A percentile compares a stretch with the other conserved stretches of the same genome.
Conservation (phyloP, 2,113 vertebrate species). For the Pteropus alecto region DNA sequence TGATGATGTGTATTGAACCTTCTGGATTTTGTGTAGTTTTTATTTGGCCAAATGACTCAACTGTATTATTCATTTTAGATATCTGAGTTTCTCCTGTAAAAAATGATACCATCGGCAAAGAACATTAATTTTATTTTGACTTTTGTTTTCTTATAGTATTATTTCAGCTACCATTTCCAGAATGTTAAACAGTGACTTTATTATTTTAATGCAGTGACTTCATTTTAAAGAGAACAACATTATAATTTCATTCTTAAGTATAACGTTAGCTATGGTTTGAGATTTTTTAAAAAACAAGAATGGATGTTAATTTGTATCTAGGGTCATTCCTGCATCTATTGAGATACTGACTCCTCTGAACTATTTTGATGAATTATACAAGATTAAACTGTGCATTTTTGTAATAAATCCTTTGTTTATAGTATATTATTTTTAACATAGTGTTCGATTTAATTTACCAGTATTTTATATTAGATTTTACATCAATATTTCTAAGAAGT, state of each 20-base stretch:
- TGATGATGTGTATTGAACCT: not conserved
- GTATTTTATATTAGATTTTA: not conserved
- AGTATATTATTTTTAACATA: not conserved
- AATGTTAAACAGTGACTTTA: not conserved
- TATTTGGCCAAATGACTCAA: conserved; percentile 3
- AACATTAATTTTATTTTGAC: not conserved
- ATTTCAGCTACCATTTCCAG: not conserved
- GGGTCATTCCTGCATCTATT: not conserved
- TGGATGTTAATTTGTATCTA: not conserved
- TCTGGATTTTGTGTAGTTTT: not conserved
- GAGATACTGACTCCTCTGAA: not conserved
- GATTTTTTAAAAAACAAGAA: not conserved
- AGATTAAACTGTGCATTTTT: not conserved
- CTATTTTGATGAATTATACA: not conserved
- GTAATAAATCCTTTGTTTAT: not conserved
- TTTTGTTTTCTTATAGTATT: not conserved
- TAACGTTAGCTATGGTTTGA: not conserved
- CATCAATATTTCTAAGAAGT: not conserved
- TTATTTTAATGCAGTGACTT: not conserved
- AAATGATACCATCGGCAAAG: not conserved
- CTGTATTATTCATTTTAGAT: not conserved
- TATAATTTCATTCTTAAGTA: conserved; percentile 1
- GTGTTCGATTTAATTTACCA: not conserved
- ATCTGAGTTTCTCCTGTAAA: not conserved
- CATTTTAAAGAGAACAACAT: conserved; percentile 11